Base-by-base conservation (phyloP, 2,797 vertebrate species). In the Etheostoma perlongum region DNA sequence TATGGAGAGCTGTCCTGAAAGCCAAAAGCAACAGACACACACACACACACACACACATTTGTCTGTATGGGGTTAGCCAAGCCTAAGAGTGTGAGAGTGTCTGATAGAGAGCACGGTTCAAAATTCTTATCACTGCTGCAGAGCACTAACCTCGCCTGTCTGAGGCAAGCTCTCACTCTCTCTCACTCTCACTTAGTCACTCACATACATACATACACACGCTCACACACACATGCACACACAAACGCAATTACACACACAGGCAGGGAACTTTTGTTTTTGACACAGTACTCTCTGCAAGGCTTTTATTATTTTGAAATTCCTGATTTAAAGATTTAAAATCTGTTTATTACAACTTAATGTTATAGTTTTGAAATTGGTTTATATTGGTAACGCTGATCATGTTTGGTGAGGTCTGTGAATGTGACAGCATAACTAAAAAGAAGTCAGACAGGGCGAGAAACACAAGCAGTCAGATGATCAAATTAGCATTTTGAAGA, bases 71-170 rank as follows among this genome's bases (percentile, higher is more conserved):
- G 79, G 58, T 75, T 67, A 46, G 57, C 55, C 52, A 36, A 76
- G 54, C 19, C 19, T 73, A 71, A 54, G 15, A 47, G 63, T 57
- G 61, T 47, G 48, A 78, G 49, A 53, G 55, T 40, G 30, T 70
- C 62, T 78, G 78, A 75, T 67, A 21, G 19, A 58, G 64, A 52
- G 54, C 51, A 25, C 47, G 74, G 79, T 54, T 79, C 49, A 83
- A 72, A 82, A 68, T 74, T 83, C 33, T 71, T 60, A 59, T 78
- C 36, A 33, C 51, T 44, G 66, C 70, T 36, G 66, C 70, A 69
- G 52, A 77, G 51, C 59, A 70, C 4, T 75, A 57, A 72, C 53
- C 77, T 71, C 30, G 23, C 46, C 30, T 33, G 40, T 71, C 71
- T 66, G 68, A 59, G 42, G 40, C 10, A 57, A 63, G 21, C 74